A percentile compares a stretch with the other conserved stretches of the same genome.
These are phyloP conservation scores for Lutraria lutraria DNA, from an alignment of 2,888 invertebrate genomes.

Conservation along the genomic window DNA sequence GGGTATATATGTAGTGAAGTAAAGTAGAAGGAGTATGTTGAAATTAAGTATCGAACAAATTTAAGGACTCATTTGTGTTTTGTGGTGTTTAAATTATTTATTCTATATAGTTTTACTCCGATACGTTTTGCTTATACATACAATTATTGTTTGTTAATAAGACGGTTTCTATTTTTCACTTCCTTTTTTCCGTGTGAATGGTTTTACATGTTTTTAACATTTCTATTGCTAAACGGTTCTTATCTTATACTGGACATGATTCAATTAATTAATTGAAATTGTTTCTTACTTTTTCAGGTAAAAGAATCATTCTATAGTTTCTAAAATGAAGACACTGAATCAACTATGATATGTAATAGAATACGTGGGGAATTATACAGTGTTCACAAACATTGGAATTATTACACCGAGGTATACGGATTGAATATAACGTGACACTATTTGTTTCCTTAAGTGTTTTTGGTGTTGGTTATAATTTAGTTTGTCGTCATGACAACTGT, in stretches of 20 bases:
- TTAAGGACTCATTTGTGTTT: not conserved
- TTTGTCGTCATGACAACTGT: constrained; percentile 59
- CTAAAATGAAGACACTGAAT: constrained; percentile 11
- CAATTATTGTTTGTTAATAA: not conserved
- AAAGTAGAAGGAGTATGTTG: not conserved
- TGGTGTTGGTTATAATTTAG: constrained; percentile 15
- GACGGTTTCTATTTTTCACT: not conserved
- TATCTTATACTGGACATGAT: not conserved
- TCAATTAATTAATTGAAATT: not conserved
- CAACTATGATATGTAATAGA: constrained; percentile 13
- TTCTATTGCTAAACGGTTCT: too few relatives aligned
- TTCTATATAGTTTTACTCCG: not conserved
- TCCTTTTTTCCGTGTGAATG: not conserved
- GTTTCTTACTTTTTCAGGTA: constrained; percentile 7
- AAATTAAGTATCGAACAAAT: not conserved
- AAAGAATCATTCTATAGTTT: not conserved
- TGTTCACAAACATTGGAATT: constrained; percentile 14
- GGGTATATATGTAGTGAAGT: constrained; percentile 11
- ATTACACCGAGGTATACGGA: not conserved
- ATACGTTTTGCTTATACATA: too few relatives aligned
- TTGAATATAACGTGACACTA: not conserved
- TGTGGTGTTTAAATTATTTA: not conserved
- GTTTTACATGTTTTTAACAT: too few relatives aligned
- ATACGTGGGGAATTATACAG: not conserved
- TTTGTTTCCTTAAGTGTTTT: not conserved